These are phyloP conservation scores for Pteropus alecto DNA, from an alignment of 2,113 vertebrate genomes.

Conservation along the genomic window DNA sequence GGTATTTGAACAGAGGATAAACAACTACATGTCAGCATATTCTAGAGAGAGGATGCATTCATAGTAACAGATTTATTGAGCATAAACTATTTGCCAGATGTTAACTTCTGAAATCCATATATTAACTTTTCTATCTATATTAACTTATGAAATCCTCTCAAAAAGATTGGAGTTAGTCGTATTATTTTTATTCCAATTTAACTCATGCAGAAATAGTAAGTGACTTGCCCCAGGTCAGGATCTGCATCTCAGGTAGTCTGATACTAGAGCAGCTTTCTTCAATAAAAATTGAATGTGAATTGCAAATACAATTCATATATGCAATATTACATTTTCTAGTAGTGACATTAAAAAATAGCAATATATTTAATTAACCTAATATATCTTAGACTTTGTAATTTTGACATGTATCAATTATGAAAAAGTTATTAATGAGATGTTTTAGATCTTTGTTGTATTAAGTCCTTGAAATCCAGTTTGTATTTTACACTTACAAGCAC, in stretches of 20 bases:
- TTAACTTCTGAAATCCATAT: background rate
- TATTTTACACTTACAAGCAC: background rate
- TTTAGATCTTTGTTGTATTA: background rate
- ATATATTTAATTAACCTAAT: background rate
- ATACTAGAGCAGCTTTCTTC: background rate
- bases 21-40: background rate
- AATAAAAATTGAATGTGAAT: background rate
- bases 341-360: background rate
- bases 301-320: background rate
- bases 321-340: background rate
- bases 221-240: background rate
- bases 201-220: background rate
- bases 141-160: background rate
- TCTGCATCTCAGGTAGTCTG: background rate
- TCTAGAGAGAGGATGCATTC: background rate
- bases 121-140: background rate
- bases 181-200: background rate
- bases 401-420: background rate
- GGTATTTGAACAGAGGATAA: background rate
- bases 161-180: background rate
- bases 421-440: background rate
- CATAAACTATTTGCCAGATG: background rate
- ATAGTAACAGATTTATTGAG: background rate
- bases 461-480: background rate
- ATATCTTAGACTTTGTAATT: background rate